Conservation (phyloP, 2,888 invertebrate genomes). For the Liposcelis brunnea region DNA sequence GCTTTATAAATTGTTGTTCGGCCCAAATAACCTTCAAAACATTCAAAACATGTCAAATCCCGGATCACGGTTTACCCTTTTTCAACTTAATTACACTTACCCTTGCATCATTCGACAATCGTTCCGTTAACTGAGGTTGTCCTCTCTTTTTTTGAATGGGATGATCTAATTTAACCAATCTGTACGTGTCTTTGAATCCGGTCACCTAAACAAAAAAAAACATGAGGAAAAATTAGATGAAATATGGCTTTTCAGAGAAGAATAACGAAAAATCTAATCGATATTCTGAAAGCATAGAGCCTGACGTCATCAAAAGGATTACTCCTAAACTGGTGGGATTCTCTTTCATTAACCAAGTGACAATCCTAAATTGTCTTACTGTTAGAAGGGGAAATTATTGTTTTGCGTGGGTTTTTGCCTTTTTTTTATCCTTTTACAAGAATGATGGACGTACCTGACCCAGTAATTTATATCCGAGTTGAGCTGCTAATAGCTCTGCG, state of each 20-base stretch:
- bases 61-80: constrained; percentile 2
- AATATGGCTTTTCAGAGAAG: too few relatives aligned
- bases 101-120: constrained; percentile 36
- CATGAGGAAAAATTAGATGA: not conserved
- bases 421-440: too few relatives aligned
- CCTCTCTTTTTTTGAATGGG: constrained; percentile 40
- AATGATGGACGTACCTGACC: constrained; percentile 25
- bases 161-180: constrained; percentile 41
- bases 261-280: too few relatives aligned
- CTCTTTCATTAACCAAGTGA: too few relatives aligned
- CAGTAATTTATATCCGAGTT: constrained; percentile 30
- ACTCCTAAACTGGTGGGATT: too few relatives aligned
- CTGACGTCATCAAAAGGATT: too few relatives aligned
- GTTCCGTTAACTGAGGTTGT: constrained; percentile 31
- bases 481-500: constrained; percentile 28
- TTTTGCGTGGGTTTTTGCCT: too few relatives aligned
- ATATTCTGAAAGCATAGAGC: too few relatives aligned
- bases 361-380: too few relatives aligned
- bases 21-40: constrained; percentile 55
- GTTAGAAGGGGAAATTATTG: too few relatives aligned
- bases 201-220: constrained; percentile 33
- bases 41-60: constrained; percentile 25
- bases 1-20: constrained; percentile 43
- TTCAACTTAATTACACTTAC: constrained; percentile 28
- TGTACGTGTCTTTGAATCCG: constrained; percentile 48